These are phyloP conservation scores for Nephrotoma guestfalica DNA, from an alignment of 2,888 invertebrate genomes.

Conservation along the genomic window DNA sequence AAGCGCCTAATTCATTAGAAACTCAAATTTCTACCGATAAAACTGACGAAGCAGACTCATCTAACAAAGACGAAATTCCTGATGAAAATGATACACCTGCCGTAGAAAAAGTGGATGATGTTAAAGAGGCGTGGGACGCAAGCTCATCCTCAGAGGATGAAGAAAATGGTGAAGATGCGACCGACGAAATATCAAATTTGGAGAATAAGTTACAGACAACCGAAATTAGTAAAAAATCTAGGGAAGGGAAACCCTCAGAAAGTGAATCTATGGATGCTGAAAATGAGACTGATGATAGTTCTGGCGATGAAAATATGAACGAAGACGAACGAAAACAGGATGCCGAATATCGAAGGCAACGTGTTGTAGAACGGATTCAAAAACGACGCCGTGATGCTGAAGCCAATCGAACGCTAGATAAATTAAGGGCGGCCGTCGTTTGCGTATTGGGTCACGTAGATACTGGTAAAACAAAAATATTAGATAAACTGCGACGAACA, in stretches of 20 bases:
- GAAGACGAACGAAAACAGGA: slow-evolving; percentile 56
- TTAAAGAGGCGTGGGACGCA: slow-evolving; percentile 79
- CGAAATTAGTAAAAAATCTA: slow-evolving; percentile 14
- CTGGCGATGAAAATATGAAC: slow-evolving; percentile 20
- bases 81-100: slow-evolving; percentile 18
- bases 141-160: slow-evolving; percentile 39
- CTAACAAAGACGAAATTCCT: slow-evolving; percentile 12
- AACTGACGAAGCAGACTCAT: slow-evolving; percentile 21
- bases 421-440: slow-evolving; percentile 87
- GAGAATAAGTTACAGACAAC: slow-evolving; percentile 5
- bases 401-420: slow-evolving; percentile 46
- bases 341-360: slow-evolving; percentile 58
- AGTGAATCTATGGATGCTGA: slow-evolving; percentile 21
- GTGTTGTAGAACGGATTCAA: slow-evolving; percentile 57
- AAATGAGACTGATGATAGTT: slow-evolving; percentile 28
- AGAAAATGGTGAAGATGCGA: slow-evolving; percentile 36
- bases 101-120: slow-evolving; percentile 36
- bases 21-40: slow-evolving; percentile 8
- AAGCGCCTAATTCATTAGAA: slow-evolving; percentile 24
- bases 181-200: slow-evolving; percentile 28
- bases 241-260: slow-evolving; percentile 16
- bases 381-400: slow-evolving; percentile 55
- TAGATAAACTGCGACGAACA: slow-evolving; percentile 84
- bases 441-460: slow-evolving; percentile 99
- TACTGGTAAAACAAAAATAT: slow-evolving; percentile 97